Evolutionary conservation across 2,888 invertebrate genomes (phyloP).

Genomic region (Phrixothrix hirtus): DNA sequence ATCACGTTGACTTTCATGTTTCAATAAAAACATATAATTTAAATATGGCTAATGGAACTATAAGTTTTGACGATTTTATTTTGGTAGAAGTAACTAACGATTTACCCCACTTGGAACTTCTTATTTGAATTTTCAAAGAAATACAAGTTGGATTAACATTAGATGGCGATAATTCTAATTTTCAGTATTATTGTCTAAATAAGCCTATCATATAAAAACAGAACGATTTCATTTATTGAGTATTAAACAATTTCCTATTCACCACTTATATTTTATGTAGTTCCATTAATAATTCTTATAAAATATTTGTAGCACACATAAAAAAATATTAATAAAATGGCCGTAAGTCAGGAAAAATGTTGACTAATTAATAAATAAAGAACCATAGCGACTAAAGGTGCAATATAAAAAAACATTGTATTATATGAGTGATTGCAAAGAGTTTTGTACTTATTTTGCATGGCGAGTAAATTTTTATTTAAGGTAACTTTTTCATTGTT

Average conservation of each 20-base stretch:
- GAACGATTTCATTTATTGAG: neutral
- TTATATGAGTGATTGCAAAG: conserved; percentile 64
- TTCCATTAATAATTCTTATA: conserved; percentile 51
- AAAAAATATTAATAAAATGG: conserved; percentile 55
- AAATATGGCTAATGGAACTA: too few relatives aligned
- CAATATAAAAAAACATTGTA: conserved; percentile 63
- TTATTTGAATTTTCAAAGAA: too few relatives aligned
- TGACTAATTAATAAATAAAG: conserved; percentile 65
- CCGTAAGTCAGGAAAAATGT: conserved; percentile 66
- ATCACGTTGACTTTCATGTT: conserved; percentile 13
- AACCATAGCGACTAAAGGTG: conserved; percentile 62
- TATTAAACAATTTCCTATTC: conserved; percentile 10
- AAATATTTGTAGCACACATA: conserved; percentile 53
- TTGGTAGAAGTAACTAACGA: too few relatives aligned
- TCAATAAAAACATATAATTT: too few relatives aligned
- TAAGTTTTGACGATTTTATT: too few relatives aligned
- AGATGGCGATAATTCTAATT: too few relatives aligned
- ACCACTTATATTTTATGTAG: conserved; percentile 35
- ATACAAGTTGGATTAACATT: too few relatives aligned
- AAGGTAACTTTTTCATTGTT: conserved; percentile 66
- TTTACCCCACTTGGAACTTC: too few relatives aligned
- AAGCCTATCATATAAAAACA: too few relatives aligned
- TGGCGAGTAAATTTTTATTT: conserved; percentile 62
- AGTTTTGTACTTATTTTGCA: conserved; percentile 64
- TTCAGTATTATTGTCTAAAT: too few relatives aligned